These are phyloP conservation scores for Harpagifer antarcticus DNA, from an alignment of 2,797 vertebrate species.

Conservation along the genomic window DNA sequence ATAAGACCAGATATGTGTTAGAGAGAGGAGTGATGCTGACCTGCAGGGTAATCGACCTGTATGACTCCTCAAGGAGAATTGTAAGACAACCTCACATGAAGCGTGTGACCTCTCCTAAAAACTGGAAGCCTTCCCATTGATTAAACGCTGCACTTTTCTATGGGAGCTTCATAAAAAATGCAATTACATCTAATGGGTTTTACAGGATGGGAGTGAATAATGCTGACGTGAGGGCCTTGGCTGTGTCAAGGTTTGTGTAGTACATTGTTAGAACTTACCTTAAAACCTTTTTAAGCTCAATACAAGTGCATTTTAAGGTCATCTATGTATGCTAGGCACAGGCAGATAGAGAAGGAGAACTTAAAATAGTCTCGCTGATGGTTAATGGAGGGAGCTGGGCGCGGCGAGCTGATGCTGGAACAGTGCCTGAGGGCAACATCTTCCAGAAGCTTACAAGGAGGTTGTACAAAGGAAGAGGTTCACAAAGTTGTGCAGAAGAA, in stretches of 20 bases:
- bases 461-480: slow-evolving; percentile 28
- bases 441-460: slow-evolving; percentile 32
- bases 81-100: slow-evolving; percentile 42
- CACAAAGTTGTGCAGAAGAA: slow-evolving; percentile 27
- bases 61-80: slow-evolving; percentile 53
- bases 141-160: slow-evolving; percentile 46
- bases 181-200: slow-evolving; percentile 67
- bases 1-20: slow-evolving; percentile 41
- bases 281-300: slow-evolving; percentile 21
- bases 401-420: slow-evolving; percentile 41
- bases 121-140: slow-evolving; percentile 56
- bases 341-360: slow-evolving; percentile 6
- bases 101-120: slow-evolving; percentile 45
- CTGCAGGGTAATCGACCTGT: slow-evolving; percentile 52
- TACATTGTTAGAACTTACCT: slow-evolving; percentile 30
- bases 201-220: slow-evolving; percentile 51
- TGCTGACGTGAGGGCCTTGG: slow-evolving; percentile 15
- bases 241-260: slow-evolving; percentile 45
- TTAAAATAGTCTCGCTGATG: slow-evolving; percentile 26
- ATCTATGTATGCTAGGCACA: slow-evolving; percentile 13
- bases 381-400: slow-evolving; percentile 44
- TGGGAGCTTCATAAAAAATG: slow-evolving; percentile 72
- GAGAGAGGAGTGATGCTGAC: slow-evolving; percentile 50
- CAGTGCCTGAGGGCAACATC: slow-evolving; percentile 39
- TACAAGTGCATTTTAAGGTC: slow-evolving; percentile 21